Conservation (phyloP, 2,797 vertebrate genomes). For the Ctenopoma multispine region DNA sequence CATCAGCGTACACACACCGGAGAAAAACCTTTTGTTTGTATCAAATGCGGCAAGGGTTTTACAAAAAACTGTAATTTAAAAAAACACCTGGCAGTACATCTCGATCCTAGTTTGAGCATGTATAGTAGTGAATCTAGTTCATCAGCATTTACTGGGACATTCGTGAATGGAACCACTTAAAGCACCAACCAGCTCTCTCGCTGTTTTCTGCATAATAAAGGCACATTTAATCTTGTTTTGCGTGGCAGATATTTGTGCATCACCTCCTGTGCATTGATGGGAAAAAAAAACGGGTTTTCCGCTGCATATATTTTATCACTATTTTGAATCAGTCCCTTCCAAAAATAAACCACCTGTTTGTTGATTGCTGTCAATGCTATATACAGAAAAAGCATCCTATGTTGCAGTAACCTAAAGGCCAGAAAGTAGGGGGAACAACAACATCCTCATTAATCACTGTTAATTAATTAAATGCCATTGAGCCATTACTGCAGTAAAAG, state of each 20-base stretch:
- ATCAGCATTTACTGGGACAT: constrained; percentile 53
- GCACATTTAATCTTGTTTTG: constrained; percentile 25
- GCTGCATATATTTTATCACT: background rate
- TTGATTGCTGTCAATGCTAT: background rate
- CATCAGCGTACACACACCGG: constrained; percentile 86
- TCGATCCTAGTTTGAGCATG: constrained; percentile 61
- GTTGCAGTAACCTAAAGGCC: background rate
- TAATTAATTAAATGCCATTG: background rate
- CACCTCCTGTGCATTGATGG: background rate
- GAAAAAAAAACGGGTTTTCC: constrained; percentile 5
- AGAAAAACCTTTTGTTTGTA: constrained; percentile 84
- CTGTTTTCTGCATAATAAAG: constrained; percentile 56
- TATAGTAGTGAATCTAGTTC: constrained; percentile 51
- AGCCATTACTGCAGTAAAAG: background rate
- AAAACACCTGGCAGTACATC: constrained; percentile 72
- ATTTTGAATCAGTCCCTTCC: background rate
- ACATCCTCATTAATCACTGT: background rate
- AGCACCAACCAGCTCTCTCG: background rate
- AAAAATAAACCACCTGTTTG: too few relatives aligned
- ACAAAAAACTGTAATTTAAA: constrained; percentile 79
- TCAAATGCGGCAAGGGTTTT: constrained; percentile 81
- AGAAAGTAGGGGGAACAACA: background rate
- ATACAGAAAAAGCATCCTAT: background rate
- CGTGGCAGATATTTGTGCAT: constrained; percentile 3
- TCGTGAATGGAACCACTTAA: constrained; percentile 58